Conservation (phyloP, 2,888 invertebrate genomes). For the Drosophila mercatorum region DNA sequence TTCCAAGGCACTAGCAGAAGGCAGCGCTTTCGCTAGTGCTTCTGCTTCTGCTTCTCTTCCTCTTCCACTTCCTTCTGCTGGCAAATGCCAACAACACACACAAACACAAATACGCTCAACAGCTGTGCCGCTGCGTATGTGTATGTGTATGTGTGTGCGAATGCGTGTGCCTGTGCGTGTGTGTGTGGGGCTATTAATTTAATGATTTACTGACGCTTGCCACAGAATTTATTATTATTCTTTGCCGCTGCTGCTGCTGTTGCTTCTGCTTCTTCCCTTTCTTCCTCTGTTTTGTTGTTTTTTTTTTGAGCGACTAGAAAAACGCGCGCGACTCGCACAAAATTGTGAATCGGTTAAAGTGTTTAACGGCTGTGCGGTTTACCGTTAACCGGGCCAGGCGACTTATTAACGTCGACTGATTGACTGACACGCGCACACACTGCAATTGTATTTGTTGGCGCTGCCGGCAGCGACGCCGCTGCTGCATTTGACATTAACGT, state of each 20-base stretch:
- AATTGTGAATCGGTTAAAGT: conserved; percentile 18
- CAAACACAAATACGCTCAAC: conserved; percentile 43
- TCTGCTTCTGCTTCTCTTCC: conserved; percentile 21
- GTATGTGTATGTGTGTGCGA: conserved; percentile 8
- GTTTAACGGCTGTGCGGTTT: conserved; percentile 34
- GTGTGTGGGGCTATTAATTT: conserved; percentile 71
- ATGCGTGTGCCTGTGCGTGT: conserved; percentile 21
- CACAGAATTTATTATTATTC: conserved; percentile 69
- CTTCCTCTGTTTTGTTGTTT: conserved; percentile 7
- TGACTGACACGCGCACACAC: conserved; percentile 61
- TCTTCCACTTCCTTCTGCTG: conserved; percentile 33
- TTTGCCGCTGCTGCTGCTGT: conserved; percentile 18
- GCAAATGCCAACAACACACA: conserved; percentile 51
- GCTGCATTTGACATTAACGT: conserved; percentile 41
- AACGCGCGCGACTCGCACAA: conserved; percentile 37
- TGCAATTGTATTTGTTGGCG: conserved; percentile 46
- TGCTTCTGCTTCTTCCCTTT: conserved; percentile 7
- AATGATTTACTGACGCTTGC: conserved; percentile 78
- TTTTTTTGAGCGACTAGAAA: conserved; percentile 43
- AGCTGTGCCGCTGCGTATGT: conserved; percentile 42
- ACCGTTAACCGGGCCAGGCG: conserved; percentile 42
- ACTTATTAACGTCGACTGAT: conserved; percentile 59
- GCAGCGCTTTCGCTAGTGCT: conserved; percentile 27
- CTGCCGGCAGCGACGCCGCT: conserved; percentile 56
- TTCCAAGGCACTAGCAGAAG: conserved; percentile 48